These are phyloP conservation scores for Toxotes jaculatrix DNA, from an alignment of 2,113 vertebrate species.

Conservation along the genomic window DNA sequence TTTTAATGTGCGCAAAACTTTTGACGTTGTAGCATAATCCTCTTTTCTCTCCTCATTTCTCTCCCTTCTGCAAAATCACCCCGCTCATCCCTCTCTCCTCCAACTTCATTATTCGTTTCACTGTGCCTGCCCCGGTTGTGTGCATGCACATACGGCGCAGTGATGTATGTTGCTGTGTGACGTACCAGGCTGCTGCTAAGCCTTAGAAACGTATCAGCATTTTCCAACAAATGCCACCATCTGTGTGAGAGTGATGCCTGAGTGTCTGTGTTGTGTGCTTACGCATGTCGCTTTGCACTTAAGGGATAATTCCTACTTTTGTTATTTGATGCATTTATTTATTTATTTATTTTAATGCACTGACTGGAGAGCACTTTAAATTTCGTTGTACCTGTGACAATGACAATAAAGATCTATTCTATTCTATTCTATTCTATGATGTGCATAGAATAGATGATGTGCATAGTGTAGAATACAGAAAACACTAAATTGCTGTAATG, in stretches of 20 bases:
- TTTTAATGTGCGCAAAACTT: conserved; percentile 48
- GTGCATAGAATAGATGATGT: background rate
- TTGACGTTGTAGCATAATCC: conserved; percentile 58
- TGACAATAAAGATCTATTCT: no score
- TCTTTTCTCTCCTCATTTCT: conserved; percentile 58
- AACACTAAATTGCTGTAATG: background rate
- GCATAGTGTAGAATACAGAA: background rate
- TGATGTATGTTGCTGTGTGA: conserved; percentile 21
- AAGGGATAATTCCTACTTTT: conserved; percentile 38
- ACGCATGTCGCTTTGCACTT: conserved; percentile 7
- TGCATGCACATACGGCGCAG: background rate
- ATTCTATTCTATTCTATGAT: no score
- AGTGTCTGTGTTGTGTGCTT: conserved; percentile 22
- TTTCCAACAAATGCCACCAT: conserved; percentile 49
- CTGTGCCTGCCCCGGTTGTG: background rate
- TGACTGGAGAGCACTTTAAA: no score
- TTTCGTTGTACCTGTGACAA: no score
- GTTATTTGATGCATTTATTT: conserved; percentile 45
- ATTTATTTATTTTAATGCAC: no score
- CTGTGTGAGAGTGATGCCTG: conserved; percentile 30
- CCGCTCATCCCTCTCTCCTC: conserved; percentile 32
- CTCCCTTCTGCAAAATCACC: conserved; percentile 39
- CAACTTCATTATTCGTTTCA: conserved; percentile 33
- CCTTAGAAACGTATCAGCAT: conserved; percentile 20
- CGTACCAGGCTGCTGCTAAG: conserved; percentile 34